These are phyloP conservation scores for Holotrichia oblita DNA, from an alignment of 1,140 invertebrate species.

Conservation along the genomic window DNA sequence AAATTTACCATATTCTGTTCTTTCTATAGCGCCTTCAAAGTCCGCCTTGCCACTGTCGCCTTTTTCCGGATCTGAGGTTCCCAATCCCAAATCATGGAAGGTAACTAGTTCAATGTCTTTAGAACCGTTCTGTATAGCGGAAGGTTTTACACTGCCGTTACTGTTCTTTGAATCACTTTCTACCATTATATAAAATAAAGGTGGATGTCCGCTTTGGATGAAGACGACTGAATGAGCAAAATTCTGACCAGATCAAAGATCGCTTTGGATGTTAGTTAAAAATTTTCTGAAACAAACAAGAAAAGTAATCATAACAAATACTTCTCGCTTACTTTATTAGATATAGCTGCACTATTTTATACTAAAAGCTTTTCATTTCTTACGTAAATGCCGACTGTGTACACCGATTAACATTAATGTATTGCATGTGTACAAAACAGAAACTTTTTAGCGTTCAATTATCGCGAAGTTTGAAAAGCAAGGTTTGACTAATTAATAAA, in stretches of 20 bases:
- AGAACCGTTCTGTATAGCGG: slow-evolving; percentile 61
- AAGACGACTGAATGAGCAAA: background rate
- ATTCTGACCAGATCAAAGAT: background rate
- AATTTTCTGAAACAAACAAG: background rate
- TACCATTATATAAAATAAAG: slow-evolving; percentile 56
- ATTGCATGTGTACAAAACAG: background rate
- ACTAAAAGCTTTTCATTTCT: background rate
- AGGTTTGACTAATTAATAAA: background rate
- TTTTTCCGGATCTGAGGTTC: slow-evolving; percentile 45
- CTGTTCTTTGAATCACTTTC: slow-evolving; percentile 57
- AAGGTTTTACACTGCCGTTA: slow-evolving; percentile 81
- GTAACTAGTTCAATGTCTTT: slow-evolving; percentile 66
- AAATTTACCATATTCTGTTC: slow-evolving; percentile 90
- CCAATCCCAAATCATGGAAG: slow-evolving; percentile 60
- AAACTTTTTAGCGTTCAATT: background rate
- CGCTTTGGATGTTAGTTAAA: background rate
- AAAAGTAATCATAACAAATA: background rate
- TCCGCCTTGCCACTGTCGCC: slow-evolving; percentile 73
- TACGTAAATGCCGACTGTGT: background rate
- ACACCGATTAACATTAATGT: background rate
- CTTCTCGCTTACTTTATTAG: background rate
- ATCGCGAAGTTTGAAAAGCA: background rate
- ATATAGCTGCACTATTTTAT: background rate
- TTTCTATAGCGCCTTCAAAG: slow-evolving; percentile 84
- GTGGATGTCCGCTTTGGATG: slow-evolving; percentile 32